phyloP scores from a whole-genome alignment of 2,888 invertebrate species.

The Meganola albula region DNA sequence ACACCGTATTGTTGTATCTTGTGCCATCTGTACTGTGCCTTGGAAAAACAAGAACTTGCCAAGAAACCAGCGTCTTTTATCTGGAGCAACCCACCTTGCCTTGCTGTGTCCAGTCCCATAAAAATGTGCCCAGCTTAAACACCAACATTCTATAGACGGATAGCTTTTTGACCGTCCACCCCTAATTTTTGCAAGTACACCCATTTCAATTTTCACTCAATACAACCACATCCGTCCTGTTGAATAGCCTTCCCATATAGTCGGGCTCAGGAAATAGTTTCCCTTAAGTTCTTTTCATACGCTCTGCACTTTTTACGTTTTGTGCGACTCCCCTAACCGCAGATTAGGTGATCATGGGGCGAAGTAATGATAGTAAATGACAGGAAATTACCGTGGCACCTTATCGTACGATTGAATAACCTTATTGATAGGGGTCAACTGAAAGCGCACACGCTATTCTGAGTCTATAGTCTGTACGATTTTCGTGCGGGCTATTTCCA shows the following conservation, averaged over 20 bases:
- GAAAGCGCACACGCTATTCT: constrained; percentile 52
- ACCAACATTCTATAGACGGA: too few relatives aligned
- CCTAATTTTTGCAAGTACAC: constrained; percentile 29
- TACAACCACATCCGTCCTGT: constrained; percentile 22
- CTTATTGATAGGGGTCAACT: constrained; percentile 57
- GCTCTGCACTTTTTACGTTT: constrained; percentile 22
- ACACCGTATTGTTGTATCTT: too few relatives aligned
- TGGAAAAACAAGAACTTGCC: too few relatives aligned
- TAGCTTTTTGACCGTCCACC: constrained; percentile 3
- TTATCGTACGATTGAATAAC: constrained; percentile 75
- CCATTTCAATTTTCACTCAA: constrained; percentile 25
- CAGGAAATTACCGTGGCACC: constrained; percentile 72
- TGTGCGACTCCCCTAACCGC: constrained; percentile 14
- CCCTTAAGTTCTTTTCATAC: constrained; percentile 16
- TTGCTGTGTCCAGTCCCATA: too few relatives aligned
- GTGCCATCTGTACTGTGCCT: too few relatives aligned
- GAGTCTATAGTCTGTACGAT: too few relatives aligned
- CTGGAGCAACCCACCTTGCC: too few relatives aligned
- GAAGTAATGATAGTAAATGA: constrained; percentile 72
- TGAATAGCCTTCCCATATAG: constrained; percentile 14
- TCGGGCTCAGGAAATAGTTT: constrained; percentile 28
- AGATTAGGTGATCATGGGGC: constrained; percentile 47
- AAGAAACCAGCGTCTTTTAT: too few relatives aligned
- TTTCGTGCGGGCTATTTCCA: too few relatives aligned
- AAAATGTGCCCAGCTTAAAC: too few relatives aligned